These are phyloP conservation scores for Rhopalosiphum padi DNA, from an alignment of 1,140 invertebrate species.

Conservation along the genomic window DNA sequence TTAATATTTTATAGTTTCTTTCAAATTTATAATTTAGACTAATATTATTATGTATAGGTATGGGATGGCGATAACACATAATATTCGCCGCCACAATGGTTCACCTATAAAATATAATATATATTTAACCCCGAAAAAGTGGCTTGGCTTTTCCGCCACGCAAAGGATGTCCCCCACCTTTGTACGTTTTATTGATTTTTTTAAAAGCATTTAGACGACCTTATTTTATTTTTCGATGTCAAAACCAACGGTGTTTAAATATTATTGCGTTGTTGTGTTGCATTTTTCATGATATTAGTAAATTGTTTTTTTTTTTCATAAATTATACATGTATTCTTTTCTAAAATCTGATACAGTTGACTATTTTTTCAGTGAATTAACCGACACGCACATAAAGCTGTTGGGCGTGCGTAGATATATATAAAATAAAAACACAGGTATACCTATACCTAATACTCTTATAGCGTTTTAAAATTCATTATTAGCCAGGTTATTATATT, in stretches of 20 bases:
- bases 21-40: not conserved
- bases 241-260: conserved; percentile 15
- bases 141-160: not conserved
- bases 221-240: conserved; percentile 26
- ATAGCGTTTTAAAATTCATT: conserved; percentile 34
- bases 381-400: conserved; percentile 35
- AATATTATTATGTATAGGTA: not conserved
- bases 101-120: not conserved
- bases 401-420: not conserved
- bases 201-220: conserved; percentile 1
- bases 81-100: not conserved
- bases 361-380: conserved; percentile 32
- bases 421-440: not conserved
- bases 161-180: not conserved
- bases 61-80: not conserved
- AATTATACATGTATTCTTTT: conserved; percentile 25
- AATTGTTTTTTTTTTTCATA: conserved; percentile 4
- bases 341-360: conserved; percentile 40
- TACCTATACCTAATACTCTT: not conserved
- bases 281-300: not conserved
- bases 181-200: conserved; percentile 6
- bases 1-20: not conserved
- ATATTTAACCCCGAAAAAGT: not conserved
- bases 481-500: conserved; percentile 21
- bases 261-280: not conserved